Evolutionary conservation across 2,113 vertebrate species (phyloP), one percentile per base, ranked within the genome.

Genomic region (Colistium nudipinnis): DNA sequence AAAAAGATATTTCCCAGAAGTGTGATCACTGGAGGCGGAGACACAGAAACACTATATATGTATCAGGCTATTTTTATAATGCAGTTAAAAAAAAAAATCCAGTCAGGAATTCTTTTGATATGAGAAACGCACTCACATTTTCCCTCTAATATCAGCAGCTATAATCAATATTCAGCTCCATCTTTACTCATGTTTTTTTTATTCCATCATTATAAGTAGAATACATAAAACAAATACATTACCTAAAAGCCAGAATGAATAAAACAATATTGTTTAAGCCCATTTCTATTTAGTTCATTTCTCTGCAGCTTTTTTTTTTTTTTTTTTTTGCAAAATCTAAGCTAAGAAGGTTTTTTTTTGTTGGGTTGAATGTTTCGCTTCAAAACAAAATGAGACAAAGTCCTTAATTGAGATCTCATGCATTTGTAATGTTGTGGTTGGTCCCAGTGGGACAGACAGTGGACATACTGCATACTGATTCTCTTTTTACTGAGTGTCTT

Each of bases 181-280:
- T 6, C 47, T 22, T 22, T 3, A 8, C 41, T 43, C n/a, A 19
- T 19, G 41, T 43, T 25, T 48, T 53, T 81, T 84, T 79, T 79
- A 81, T 79, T 86, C 22, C 10, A 67, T 64, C 55, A 24, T 61
- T 74, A 53, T 49, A 56, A 70, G 59, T 75, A 69, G 51, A 62
- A 62, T 59, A 86, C 76, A 78, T 64, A 76, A 75, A 82, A 80
- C 69, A 87, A 82, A 80, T 65, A 82, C 70, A 65, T n/a, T 60
- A 76, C 76, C 75, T 74, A 49, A 82, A 73, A 81, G 54, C 57
- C 62, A 28, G 19, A 68, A 57, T 67, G 31, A 55, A 38, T 44
- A 62, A 76, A 51, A 70, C 52, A 75, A 67, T 62, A 60, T 8
- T 55, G 25, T 11, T 52, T 36, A 72, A 77, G 56, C 52, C 27